Base-by-base conservation (phyloP, 2,888 invertebrate genomes). In the Drosophila buzzatii region DNA sequence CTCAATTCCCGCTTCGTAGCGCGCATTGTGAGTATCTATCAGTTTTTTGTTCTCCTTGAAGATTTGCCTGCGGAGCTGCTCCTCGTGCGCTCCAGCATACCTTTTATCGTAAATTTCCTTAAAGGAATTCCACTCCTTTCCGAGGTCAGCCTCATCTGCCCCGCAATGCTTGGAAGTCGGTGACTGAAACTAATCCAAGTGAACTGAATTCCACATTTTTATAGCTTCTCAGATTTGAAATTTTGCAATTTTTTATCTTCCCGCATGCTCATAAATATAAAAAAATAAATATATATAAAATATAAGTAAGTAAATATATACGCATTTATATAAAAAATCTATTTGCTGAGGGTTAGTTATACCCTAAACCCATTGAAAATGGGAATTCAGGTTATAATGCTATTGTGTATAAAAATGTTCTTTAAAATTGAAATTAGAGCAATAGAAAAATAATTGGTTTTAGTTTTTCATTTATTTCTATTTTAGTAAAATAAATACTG, bases 21-120 rank as follows among this genome's bases (percentile, higher is more conserved):
- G 56, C 5, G 12, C 35, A 53, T 77, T 77, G 44, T 77, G 76
- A 2, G 31, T 23, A 3, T 55, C 60, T 39, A 77, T 63, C 9
- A 55, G 9, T 2, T 53, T 2, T 45, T 52, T 76, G 52, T 66
- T 76, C 6, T 66, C 33, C 37, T 33, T 35, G 27, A 69, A 76
- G 49, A 75, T 65, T 35, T 73, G 45, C 16, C 47, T 66, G 16
- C 75, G 64, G 3, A 37, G 5, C 23, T n/a, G 18, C 27, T 76
- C 73, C 41, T 70, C 70, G 3, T 12, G n/a, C 1, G 45, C 16
- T 5, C 47, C 16, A 2, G 6, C 16, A 14, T 67, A 73, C n/a
- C 1, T 39, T 10, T 52, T 77, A 0, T 7, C 14, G 37, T 73
- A 39, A 2, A 58, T 12, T n/a, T 31, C 0, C 27, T 67, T 77